Percentiles rank a stretch among this genome's conserved stretches.
Evolutionary conservation across 2,113 vertebrate genomes (phyloP).

Genomic region (Callospermophilus lateralis): DNA sequence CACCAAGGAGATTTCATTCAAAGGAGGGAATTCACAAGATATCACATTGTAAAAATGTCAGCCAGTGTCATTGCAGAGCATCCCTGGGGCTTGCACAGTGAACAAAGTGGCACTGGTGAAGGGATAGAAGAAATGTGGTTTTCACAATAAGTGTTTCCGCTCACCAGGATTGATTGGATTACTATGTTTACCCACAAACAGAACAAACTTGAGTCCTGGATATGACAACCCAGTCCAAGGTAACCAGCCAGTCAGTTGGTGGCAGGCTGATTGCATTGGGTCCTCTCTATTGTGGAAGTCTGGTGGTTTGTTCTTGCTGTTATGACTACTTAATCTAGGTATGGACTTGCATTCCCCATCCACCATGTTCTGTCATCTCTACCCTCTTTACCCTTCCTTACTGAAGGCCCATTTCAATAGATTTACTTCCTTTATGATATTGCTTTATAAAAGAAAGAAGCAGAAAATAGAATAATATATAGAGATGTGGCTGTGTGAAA

Average conservation of each 20-base stretch:
- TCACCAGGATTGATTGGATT: neutral
- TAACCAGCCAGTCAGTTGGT: neutral
- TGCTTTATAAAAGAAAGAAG: neutral
- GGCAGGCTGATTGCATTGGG: neutral
- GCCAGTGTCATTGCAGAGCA: neutral
- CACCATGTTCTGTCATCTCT: neutral
- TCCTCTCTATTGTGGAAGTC: neutral
- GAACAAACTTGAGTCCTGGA: neutral
- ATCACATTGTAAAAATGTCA: neutral
- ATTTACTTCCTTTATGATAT: neutral
- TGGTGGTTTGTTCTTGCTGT: neutral
- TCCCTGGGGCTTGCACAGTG: neutral
- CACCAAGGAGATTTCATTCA: neutral
- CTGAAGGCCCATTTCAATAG: neutral
- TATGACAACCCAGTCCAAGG: neutral
- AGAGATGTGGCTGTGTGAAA: neutral
- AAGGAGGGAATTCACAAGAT: neutral
- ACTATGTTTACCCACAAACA: neutral
- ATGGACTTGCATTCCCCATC: neutral
- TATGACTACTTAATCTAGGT: neutral
- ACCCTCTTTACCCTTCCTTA: neutral
- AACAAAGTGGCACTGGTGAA: neutral
- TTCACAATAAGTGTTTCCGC: neutral
- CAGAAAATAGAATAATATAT: neutral
- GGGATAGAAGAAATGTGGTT: neutral